Evolutionary conservation across 2,888 invertebrate genomes (phyloP), one percentile per base, ranked within the genome.

Genomic region (Oscheius sp.): DNA sequence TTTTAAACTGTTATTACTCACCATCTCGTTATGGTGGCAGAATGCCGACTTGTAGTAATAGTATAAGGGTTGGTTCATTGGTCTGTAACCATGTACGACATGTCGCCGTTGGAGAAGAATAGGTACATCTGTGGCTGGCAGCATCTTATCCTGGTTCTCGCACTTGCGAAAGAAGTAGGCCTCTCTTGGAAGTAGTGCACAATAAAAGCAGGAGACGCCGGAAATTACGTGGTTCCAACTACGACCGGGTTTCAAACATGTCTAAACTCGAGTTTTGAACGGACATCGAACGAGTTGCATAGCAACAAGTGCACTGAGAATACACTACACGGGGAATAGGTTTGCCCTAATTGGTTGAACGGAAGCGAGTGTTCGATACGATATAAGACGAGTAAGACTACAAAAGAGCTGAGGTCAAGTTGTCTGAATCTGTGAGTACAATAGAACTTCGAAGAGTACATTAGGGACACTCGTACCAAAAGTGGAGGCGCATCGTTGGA

Each of bases 11-110:
- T 29, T 4, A 59, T 57, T 2, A 76, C 77, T 76, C 57, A 86
- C 85, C 75, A 85, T 76, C 80, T 87, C 87, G 77, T 87, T 87
- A 70, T 87, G 86, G 32, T 76, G 74, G 35, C 62, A 70, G 76
- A 87, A 87, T 9, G 85, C 86, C 5, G 86, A 86, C 71, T 76
- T 75, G 70, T 79, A 65, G 76, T 87, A 87, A 73, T 85, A 87
- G 58, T 65, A 73, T 10, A 73, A 63, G 3, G 84, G 79, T 47
- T 82, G 82, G 60, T 87, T 51, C 35, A 85, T 73, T 2, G 85
- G 87, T 60, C 87, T 84, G 76, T 87, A 87, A 57, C 86, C 87
- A 32, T 72, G 73, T 35, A 76, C 76, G 51, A 85, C 76, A 78
- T 85, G 83, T 51, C 73, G 71, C 65, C 86, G 76, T 51, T 84